Evolutionary conservation across 2,113 vertebrate species (phyloP), one percentile per base, ranked within the genome.

Genomic region (Lampris incognitus): DNA sequence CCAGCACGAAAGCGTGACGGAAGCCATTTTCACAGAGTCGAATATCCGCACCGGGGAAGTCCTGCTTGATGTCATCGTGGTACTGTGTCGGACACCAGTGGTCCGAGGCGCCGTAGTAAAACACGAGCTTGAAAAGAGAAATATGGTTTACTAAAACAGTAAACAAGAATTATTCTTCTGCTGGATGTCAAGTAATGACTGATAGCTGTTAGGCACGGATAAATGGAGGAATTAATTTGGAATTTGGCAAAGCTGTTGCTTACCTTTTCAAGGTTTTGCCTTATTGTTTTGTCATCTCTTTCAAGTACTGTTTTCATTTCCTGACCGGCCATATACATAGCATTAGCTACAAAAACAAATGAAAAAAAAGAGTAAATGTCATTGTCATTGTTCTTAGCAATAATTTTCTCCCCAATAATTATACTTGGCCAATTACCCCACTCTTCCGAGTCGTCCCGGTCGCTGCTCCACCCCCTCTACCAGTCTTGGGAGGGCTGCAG

Each of bases 101-200:
- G 86, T 99, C 98, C 49, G 67, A 72, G 0, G 91, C 86, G 38
- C 98, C 97, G 9, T 99, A 98, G 81, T 99, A 99, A 91, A 99
- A 99, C 52, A 95, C 94, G 8, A 99, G 94, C 98, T 99, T 75
- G 52, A 93, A 94, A 74, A 49, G 41, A 91, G 82, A 5, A 82
- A 42, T 13, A 62, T n/a, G 44, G 67, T 60, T 74, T 52, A 60
- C 42, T 9, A 36, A 38, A 9, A 57, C 38, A 46, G 44, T 10
- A 55, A 40, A 57, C 55, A 57, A 2, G 24, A 24, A 24, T 24
- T 24, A 24, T 24, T 24, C 24, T 24, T 24, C 24, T 24, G 24
- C 24, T 24, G 24, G 24, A 24, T 24, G 24, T 24, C 24, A 50
- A 40, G 50, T 24, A 44, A 8, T 54, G 6, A 58, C 51, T n/a